A percentile compares a stretch with the other conserved stretches of the same genome.
Conservation (phyloP, 2,888 invertebrate genomes). For the Blastobasis adustella region DNA sequence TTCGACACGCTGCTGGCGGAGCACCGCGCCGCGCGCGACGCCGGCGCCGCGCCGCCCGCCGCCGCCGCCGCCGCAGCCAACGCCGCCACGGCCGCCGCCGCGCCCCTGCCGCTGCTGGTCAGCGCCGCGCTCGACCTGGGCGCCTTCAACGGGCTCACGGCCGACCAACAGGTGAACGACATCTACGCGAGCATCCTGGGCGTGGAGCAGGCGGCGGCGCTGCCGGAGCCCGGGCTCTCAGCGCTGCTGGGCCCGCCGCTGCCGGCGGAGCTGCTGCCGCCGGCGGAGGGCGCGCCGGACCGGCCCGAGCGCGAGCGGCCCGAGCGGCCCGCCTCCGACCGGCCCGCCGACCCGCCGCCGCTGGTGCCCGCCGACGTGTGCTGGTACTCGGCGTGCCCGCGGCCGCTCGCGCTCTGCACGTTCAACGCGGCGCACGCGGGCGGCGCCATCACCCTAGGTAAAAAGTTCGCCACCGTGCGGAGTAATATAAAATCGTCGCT, state of each 20-base stretch:
- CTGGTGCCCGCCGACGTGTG: constrained; percentile 52
- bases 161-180: constrained; percentile 59
- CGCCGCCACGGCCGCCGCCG: constrained; percentile 14
- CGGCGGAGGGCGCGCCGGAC: constrained; percentile 35
- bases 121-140: constrained; percentile 49
- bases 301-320: constrained; percentile 34
- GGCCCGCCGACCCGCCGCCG: constrained; percentile 37
- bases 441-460: constrained; percentile 70
- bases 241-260: constrained; percentile 51
- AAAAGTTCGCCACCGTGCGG: constrained; percentile 63
- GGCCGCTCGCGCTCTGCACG: constrained; percentile 75
- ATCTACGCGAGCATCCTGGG: constrained; percentile 56
- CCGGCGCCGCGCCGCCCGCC: constrained; percentile 29
- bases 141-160: constrained; percentile 48
- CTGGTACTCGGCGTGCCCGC: constrained; percentile 73
- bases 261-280: constrained; percentile 39
- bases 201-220: constrained; percentile 47
- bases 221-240: constrained; percentile 52
- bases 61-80: constrained; percentile 23
- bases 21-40: constrained; percentile 80
- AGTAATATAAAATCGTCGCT: constrained; percentile 65
- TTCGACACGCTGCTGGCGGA: constrained; percentile 85
- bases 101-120: constrained; percentile 48
- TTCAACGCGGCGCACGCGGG: constrained; percentile 75
- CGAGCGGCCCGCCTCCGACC: constrained; percentile 24